Conservation (phyloP, 1,140 invertebrate species). For the Patella vulgata region DNA sequence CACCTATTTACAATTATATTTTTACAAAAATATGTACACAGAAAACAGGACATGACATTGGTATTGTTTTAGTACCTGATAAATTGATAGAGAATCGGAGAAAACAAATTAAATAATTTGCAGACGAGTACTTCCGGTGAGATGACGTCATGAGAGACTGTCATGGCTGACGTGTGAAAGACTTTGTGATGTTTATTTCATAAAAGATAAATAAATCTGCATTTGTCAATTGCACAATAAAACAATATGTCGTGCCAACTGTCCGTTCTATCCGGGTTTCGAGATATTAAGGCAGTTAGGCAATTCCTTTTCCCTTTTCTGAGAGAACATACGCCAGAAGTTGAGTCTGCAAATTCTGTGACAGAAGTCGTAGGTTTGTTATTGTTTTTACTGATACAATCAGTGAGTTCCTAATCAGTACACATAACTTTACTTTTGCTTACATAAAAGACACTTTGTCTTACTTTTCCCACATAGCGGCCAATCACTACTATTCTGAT, state of each 20-base stretch:
- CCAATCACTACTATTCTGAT: too few species aligned
- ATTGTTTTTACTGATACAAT: neutral
- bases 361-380: neutral
- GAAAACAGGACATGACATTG: too few species aligned
- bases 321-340: conserved; percentile 29
- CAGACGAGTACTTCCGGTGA: conserved; percentile 8
- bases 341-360: neutral
- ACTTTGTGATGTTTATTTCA: conserved; percentile 1
- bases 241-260: conserved; percentile 58
- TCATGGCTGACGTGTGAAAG: conserved; percentile 10
- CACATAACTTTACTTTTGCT: too few species aligned
- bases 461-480: too few species aligned
- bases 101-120: too few species aligned
- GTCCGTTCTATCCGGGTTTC: conserved; percentile 46
- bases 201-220: neutral
- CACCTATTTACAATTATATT: too few species aligned
- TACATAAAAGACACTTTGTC: too few species aligned
- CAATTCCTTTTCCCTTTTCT: conserved; percentile 51
- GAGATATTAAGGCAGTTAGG: conserved; percentile 45
- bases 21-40: too few species aligned
- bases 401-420: conserved; percentile 5
- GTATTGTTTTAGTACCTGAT: too few species aligned
- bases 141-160: conserved; percentile 1
- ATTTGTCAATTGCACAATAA: neutral
- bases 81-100: too few species aligned